Base-by-base conservation (phyloP, 1,140 invertebrate genomes). In the Brachionus angularis region DNA sequence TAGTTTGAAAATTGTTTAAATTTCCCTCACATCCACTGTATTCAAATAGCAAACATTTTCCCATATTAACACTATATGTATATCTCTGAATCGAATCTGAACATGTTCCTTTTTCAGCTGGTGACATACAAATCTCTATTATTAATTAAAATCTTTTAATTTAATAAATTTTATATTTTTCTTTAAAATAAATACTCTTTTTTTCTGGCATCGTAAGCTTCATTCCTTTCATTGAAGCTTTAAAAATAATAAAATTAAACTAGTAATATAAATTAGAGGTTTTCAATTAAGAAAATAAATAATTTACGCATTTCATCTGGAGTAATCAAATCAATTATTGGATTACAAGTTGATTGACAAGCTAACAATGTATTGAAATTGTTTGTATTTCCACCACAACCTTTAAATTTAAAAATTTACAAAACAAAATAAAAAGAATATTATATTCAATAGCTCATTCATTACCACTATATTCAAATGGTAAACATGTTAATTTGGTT, bases 1-100 rank as follows among this genome's bases (percentile, higher is more conserved):
- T 87, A 29, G 86, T 88, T 34, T 89, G 86, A 84, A 95, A 96
- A 75, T 91, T 89, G 79, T 95, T 96, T 76, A 91, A 87, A 76
- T 91, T 93, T 47, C 89, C 88, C 39, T 88, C 87, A 77, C 93
- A 96, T 44, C 93, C 92, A 27, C 90, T 89, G 81, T 92, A 96
- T 23, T 82, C 83, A 79, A 96, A 96, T 21, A 87, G 85, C 18
- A 88, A 81, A 78, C 92, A 96, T 79, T 86, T 88, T 52, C 85
- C 82, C 75, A 88, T 86, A 25, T 82, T 80, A 0, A 84, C 76
- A 78, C 91, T 87, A 80, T 89, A 95, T 52, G 89, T 87, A 88
- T 89, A 96, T 49, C 90, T 85, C 74, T 87, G 85, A 77, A 89
- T 91, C 74, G 86, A 85, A 0, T 89, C 90, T 55, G 88, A 84